These are phyloP conservation scores for Typhlichthys eigenmanni DNA, from an alignment of 2,797 vertebrate genomes.

Conservation along the genomic window DNA sequence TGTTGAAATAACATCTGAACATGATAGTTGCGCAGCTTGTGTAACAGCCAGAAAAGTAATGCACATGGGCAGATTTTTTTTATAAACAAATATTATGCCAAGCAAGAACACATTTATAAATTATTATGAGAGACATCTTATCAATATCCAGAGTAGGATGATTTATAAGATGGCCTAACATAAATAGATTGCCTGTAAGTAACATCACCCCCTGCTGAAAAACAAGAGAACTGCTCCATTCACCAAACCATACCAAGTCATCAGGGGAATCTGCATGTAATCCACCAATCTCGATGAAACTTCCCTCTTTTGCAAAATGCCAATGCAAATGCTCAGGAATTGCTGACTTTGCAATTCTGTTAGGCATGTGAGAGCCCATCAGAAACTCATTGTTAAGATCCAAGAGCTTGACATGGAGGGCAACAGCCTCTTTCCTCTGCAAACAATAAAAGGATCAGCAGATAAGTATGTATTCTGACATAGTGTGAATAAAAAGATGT, in stretches of 20 bases:
- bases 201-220: slow-evolving; percentile 49
- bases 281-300: slow-evolving; percentile 83
- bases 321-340: slow-evolving; percentile 85
- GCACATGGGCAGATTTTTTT: neutral
- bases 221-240: slow-evolving; percentile 1
- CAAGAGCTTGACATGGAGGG: slow-evolving; percentile 88
- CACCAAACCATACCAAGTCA: slow-evolving; percentile 82
- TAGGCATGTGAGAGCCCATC: slow-evolving; percentile 85
- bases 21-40: neutral
- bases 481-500: neutral
- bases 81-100: neutral
- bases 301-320: slow-evolving; percentile 84
- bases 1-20: too few species aligned
- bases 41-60: neutral
- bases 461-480: neutral
- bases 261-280: slow-evolving; percentile 87
- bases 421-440: slow-evolving; percentile 89
- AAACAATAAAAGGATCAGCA: slow-evolving; percentile 6
- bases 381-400: slow-evolving; percentile 91
- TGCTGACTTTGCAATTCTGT: slow-evolving; percentile 83
- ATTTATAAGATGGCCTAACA: neutral
- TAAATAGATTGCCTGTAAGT: too few species aligned
- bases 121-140: neutral
- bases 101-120: neutral
- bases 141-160: neutral